Conservation (phyloP, 2,888 invertebrate genomes). For the Malthinus flaveolus region DNA sequence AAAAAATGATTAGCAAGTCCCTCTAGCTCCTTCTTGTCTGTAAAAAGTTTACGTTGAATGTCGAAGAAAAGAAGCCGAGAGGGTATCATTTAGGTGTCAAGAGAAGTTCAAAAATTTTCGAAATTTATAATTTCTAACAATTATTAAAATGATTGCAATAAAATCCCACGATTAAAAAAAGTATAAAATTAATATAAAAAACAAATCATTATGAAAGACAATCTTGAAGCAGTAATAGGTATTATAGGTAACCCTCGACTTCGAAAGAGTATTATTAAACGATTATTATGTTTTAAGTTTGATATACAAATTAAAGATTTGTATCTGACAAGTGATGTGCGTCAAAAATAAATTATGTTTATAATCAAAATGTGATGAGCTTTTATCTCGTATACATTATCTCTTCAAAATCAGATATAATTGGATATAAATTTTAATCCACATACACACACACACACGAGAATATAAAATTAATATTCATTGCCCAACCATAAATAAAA, state of each 20-base stretch:
- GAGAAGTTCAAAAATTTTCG: constrained; percentile 3
- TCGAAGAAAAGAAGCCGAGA: too few species aligned
- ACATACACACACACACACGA: background rate
- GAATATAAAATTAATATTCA: constrained; percentile 6
- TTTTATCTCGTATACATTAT: constrained; percentile 20
- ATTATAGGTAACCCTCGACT: constrained; percentile 34
- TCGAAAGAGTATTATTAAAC: constrained; percentile 33
- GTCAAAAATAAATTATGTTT: constrained; percentile 29
- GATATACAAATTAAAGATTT: constrained; percentile 37
- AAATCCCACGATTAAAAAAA: constrained; percentile 23
- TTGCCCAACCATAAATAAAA: constrained; percentile 4
- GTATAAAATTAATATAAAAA: constrained; percentile 18
- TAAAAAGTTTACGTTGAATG: too few species aligned
- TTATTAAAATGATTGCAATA: constrained; percentile 18
- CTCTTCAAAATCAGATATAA: constrained; percentile 23
- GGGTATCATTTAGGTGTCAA: constrained; percentile 10
- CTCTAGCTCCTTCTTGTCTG: too few species aligned
- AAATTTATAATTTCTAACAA: constrained; percentile 13
- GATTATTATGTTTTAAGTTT: constrained; percentile 34
- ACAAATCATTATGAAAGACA: constrained; percentile 28
- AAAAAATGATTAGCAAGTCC: too few species aligned
- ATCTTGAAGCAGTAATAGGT: constrained; percentile 33
- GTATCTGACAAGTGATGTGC: constrained; percentile 33
- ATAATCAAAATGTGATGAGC: constrained; percentile 25
- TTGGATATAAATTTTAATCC: constrained; percentile 15